These are phyloP conservation scores for Passer montanus DNA, from an alignment of 2,113 vertebrate genomes.

Conservation along the genomic window DNA sequence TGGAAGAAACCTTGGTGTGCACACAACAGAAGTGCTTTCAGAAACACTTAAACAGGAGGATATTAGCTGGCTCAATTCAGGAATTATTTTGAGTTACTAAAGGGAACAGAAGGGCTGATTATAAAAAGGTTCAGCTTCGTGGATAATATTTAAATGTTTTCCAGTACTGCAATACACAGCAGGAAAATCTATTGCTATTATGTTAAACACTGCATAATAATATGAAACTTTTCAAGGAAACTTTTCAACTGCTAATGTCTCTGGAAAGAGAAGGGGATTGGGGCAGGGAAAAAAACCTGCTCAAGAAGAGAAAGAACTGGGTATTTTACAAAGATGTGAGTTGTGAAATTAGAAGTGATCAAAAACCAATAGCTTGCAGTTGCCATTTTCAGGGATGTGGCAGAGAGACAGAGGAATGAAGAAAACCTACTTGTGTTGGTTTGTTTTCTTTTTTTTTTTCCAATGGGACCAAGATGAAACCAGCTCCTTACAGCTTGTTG, in stretches of 20 bases:
- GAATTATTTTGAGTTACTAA: conserved; percentile 36
- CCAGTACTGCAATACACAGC: not conserved
- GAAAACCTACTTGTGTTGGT: not conserved
- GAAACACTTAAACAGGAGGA: conserved; percentile 15
- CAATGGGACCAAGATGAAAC: not conserved
- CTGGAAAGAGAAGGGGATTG: not conserved
- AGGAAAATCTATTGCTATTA: conserved; percentile 18
- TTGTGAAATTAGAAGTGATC: not conserved
- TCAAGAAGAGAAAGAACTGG: not conserved
- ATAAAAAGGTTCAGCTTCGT: not conserved
- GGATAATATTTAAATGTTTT: conserved; percentile 20
- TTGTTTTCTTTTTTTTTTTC: not conserved
- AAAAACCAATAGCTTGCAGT: not conserved
- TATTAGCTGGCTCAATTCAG: conserved; percentile 27
- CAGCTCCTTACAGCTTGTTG: not conserved
- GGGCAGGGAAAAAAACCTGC: not conserved
- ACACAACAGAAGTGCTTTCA: conserved; percentile 26
- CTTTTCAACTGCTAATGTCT: not conserved
- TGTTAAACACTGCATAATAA: not conserved
- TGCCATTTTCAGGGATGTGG: not conserved
- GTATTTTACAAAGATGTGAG: not conserved
- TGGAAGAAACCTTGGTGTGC: not conserved
- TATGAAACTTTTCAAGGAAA: conserved; percentile 15
- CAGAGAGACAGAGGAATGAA: not conserved
- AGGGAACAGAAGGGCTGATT: conserved; percentile 18